These are phyloP conservation scores for Resseliella maxima DNA, from an alignment of 2,888 invertebrate genomes.

Conservation along the genomic window DNA sequence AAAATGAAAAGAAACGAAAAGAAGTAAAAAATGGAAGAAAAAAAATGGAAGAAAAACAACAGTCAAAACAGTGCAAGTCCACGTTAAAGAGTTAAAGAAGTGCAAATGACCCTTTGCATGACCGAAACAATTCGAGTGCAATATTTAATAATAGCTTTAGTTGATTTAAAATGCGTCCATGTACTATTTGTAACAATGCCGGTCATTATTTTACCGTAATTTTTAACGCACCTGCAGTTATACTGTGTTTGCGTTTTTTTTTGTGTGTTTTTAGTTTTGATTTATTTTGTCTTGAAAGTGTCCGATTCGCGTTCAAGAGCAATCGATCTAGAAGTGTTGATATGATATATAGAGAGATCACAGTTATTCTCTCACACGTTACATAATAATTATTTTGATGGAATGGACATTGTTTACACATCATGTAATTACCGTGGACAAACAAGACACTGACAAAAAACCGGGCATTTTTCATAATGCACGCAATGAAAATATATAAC, in stretches of 20 bases:
- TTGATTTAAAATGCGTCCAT: constrained; percentile 2
- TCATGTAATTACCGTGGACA: not conserved
- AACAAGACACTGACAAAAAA: constrained; percentile 8
- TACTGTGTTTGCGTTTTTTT: not conserved
- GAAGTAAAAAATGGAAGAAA: too few species aligned
- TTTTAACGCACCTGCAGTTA: constrained; percentile 11
- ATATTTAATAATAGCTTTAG: not conserved
- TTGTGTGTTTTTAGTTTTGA: not conserved
- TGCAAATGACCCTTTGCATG: constrained; percentile 34
- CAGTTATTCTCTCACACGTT: constrained; percentile 21
- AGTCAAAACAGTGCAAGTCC: not conserved
- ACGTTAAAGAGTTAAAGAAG: not conserved
- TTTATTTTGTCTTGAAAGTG: too few species aligned
- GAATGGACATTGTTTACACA: constrained; percentile 5
- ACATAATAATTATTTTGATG: constrained; percentile 40
- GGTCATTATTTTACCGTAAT: constrained; percentile 28
- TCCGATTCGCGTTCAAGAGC: not conserved
- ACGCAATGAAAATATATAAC: not conserved
- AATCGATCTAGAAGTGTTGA: not conserved
- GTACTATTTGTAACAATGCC: not conserved
- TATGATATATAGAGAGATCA: constrained; percentile 4
- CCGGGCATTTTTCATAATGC: not conserved
- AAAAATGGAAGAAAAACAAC: not conserved
- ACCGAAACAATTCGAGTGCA: constrained; percentile 13
- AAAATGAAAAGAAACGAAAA: too few species aligned